Evolutionary conservation across 2,888 invertebrate species (phyloP).

Genomic region (Disparrhopalites patrizii): DNA sequence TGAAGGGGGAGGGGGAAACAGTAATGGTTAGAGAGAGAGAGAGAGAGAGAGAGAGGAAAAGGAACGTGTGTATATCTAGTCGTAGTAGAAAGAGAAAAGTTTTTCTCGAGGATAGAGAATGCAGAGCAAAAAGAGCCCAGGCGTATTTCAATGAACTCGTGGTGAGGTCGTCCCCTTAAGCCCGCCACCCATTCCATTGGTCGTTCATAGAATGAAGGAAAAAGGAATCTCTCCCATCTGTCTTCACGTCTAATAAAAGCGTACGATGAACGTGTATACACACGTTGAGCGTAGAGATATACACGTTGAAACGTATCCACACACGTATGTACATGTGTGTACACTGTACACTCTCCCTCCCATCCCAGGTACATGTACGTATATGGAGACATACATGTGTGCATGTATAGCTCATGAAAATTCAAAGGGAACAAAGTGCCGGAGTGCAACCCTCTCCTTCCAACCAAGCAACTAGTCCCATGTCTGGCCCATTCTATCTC

Average conservation of each 20-base stretch:
- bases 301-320: no score
- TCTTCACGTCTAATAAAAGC: conserved; percentile 10
- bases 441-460: not conserved
- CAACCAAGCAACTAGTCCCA: conserved; percentile 35
- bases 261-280: not conserved
- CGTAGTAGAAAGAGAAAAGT: not conserved
- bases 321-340: not conserved
- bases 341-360: not conserved
- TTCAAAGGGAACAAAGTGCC: conserved; percentile 12
- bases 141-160: conserved; percentile 26
- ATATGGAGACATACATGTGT: no score
- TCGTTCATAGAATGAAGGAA: conserved; percentile 36
- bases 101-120: not conserved
- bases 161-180: conserved; percentile 35
- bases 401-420: not conserved
- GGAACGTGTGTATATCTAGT: no score
- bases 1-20: not conserved
- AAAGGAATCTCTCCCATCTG: conserved; percentile 44
- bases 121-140: not conserved
- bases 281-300: no score
- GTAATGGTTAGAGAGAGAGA: no score
- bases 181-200: conserved; percentile 45
- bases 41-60: not conserved
- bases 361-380: no score
- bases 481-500: conserved; percentile 31